Evolutionary conservation across 2,113 vertebrate genomes (phyloP).

Genomic region (Apodemus sylvaticus): DNA sequence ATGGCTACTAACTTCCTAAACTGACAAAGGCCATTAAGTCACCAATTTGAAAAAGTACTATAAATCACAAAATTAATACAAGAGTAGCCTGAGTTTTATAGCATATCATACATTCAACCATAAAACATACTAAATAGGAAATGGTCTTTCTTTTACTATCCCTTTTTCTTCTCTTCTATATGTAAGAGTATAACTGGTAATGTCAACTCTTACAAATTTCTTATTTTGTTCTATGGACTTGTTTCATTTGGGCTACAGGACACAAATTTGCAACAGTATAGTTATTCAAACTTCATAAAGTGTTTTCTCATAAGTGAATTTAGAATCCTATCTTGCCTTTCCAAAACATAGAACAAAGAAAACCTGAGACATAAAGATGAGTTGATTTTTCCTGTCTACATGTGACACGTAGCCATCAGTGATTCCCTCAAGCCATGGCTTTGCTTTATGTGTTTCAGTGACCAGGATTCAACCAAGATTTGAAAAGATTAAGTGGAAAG

Average conservation of each 20-base stretch:
- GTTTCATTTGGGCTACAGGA: neutral
- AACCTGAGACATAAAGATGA: neutral
- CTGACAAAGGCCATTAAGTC: neutral
- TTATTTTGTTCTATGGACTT: neutral
- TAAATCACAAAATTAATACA: neutral
- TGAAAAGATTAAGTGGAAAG: neutral
- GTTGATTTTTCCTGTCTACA: neutral
- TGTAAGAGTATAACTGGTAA: neutral
- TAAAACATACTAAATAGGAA: neutral
- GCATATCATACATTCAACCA: neutral
- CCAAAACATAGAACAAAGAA: neutral
- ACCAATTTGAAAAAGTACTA: neutral
- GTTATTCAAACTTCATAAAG: neutral
- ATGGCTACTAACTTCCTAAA: neutral
- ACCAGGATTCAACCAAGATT: neutral
- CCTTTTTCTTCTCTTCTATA: constrained; percentile 27
- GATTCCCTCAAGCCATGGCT: neutral
- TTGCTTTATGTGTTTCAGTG: neutral
- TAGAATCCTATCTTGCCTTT: neutral
- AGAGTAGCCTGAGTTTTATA: neutral
- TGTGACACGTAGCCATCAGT: neutral
- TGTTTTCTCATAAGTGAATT: neutral
- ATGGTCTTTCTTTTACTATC: neutral
- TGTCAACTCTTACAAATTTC: neutral
- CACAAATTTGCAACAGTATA: constrained; percentile 17